These are phyloP conservation scores for Triplophysa dalaica DNA, from an alignment of 2,113 vertebrate genomes.

Conservation along the genomic window DNA sequence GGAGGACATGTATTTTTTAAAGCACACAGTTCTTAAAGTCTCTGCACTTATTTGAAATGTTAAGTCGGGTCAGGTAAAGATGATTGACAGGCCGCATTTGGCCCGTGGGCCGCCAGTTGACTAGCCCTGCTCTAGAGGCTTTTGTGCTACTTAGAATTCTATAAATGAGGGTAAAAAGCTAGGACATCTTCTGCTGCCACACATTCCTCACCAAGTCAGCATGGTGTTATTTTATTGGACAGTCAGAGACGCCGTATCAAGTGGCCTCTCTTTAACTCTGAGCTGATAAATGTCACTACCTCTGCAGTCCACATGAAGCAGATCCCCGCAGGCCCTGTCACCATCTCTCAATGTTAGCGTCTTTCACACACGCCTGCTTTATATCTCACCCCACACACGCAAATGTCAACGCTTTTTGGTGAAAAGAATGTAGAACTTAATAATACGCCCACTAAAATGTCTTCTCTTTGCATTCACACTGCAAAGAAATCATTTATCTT, in stretches of 20 bases:
- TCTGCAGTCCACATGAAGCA: constrained; percentile 26
- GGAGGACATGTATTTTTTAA: too few relatives aligned
- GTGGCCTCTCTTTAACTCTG: constrained; percentile 20
- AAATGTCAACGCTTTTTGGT: not conserved
- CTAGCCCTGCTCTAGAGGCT: not conserved
- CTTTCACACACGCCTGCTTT: constrained; percentile 10
- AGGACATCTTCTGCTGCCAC: not conserved
- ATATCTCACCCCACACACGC: constrained; percentile 7
- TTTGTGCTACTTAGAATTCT: not conserved
- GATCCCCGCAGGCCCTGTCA: constrained; percentile 26
- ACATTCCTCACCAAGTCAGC: constrained; percentile 9
- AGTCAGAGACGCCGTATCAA: constrained; percentile 33
- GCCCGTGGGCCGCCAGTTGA: too few relatives aligned
- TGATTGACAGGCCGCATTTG: too few relatives aligned
- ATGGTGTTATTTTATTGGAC: constrained; percentile 22
- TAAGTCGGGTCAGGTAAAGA: too few relatives aligned
- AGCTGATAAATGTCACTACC: constrained; percentile 44
- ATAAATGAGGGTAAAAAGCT: constrained; percentile 12
- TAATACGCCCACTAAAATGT: not conserved
- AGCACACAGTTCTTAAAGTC: too few relatives aligned
- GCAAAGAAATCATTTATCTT: too few relatives aligned
- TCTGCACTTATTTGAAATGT: too few relatives aligned
- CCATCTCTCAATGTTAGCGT: constrained; percentile 38
- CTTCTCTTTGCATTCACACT: not conserved
- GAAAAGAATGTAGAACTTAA: not conserved